Evolutionary conservation across 2,113 vertebrate genomes (phyloP).

Genomic region (Capra hircus): DNA sequence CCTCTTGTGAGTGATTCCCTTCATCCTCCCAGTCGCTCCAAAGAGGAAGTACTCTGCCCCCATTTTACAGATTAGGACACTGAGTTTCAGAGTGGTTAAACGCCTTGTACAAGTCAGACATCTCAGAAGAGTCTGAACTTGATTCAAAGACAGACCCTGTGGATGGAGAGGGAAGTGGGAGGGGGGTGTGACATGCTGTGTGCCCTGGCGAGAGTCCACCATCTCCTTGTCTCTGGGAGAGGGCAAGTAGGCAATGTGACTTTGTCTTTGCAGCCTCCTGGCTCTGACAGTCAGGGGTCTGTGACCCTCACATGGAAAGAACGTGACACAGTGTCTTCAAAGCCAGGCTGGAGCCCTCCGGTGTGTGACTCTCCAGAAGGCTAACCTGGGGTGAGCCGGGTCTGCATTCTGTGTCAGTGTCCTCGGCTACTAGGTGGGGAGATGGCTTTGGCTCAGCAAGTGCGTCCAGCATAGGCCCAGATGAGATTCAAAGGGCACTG

Average conservation of each 20-base stretch:
- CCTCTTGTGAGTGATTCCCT: too few species aligned
- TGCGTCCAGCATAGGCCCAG: accelerated
- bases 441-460: not conserved
- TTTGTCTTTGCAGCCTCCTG: not conserved
- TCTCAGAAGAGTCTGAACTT: not conserved
- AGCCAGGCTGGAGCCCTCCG: not conserved
- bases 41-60: not conserved
- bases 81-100: not conserved
- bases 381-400: not conserved
- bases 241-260: not conserved
- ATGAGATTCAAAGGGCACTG: not conserved
- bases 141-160: not conserved
- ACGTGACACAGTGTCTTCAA: accelerated
- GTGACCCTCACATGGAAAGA: not conserved
- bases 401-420: too few species aligned
- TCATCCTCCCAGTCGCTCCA: not conserved
- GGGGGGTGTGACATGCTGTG: not conserved
- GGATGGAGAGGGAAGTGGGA: not conserved
- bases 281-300: not conserved
- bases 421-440: not conserved
- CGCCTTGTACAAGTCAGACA: not conserved
- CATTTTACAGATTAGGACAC: not conserved
- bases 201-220: not conserved
- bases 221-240: not conserved
- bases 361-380: not conserved